Evolutionary conservation across 1,140 invertebrate genomes (phyloP).

Genomic region (Xylocopa sonorina): DNA sequence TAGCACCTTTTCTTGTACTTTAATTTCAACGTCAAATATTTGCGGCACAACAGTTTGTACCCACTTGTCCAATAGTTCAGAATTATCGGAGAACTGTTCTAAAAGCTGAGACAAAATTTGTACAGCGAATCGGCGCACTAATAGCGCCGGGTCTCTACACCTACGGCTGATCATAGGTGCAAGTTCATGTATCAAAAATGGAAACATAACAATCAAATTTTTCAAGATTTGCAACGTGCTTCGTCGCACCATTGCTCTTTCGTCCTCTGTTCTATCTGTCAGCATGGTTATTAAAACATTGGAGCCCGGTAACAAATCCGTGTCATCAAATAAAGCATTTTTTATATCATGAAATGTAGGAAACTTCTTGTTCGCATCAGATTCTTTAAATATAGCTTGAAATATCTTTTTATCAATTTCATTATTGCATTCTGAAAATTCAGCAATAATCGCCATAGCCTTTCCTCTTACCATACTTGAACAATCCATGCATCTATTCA

Average conservation of each 20-base stretch:
- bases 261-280: constrained; percentile 81
- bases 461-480: constrained; percentile 84
- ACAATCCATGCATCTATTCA: constrained; percentile 83
- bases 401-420: constrained; percentile 74
- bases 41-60: constrained; percentile 83
- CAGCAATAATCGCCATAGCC: constrained; percentile 82
- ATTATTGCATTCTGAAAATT: constrained; percentile 79
- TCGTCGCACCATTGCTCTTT: constrained; percentile 84
- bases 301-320: constrained; percentile 75
- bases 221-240: constrained; percentile 82
- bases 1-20: constrained; percentile 85
- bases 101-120: constrained; percentile 83
- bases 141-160: constrained; percentile 83
- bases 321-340: constrained; percentile 56
- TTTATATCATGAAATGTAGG: constrained; percentile 62
- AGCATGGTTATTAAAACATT: constrained; percentile 79
- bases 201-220: constrained; percentile 65
- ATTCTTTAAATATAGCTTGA: constrained; percentile 78
- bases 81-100: constrained; percentile 77
- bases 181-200: constrained; percentile 52
- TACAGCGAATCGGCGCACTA: constrained; percentile 83
- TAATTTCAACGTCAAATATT: constrained; percentile 84
- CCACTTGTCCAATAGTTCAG: constrained; percentile 80
- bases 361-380: constrained; percentile 66
- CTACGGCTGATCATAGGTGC: constrained; percentile 78